Base-by-base conservation (phyloP, 2,113 vertebrate species). In the Campylomormyrus tamandua region DNA sequence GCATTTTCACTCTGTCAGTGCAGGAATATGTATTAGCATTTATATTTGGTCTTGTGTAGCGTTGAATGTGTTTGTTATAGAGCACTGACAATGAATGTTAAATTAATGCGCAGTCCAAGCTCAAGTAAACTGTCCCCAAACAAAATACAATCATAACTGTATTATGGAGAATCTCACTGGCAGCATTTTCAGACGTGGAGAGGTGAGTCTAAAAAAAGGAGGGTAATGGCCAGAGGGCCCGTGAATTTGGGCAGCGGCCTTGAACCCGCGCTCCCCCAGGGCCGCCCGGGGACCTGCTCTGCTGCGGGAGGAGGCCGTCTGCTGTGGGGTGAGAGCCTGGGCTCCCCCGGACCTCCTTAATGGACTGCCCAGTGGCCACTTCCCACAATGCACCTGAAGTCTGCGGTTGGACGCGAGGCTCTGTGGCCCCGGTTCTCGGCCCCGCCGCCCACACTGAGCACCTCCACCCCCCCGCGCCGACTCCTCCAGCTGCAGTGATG, bases 91-190 rank as follows among this genome's bases (percentile, higher is more conserved):
- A 19, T 42, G 35, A 80, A 50, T 49, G 45, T 86, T 83, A 31
- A 89, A 93, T 94, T 89, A 92, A 35, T 31, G 46, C 89, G 70
- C 91, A 84, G 89, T 90, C 87, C 87, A 42, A 77, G 5, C 74
- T 39, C 13, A 92, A 92, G 89, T 90, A 84, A 7, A 89, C 56
- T 8, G 4, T 77, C 27, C 11, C 31, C 70, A 77, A 89, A 77
- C 13, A 39, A 89, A 91, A 92, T 90, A 90, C 66, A 89, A 39
- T 92, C 92, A 90, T 93, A 91, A 90, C 91, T 45, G 39, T 42
- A 89, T 91, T 49, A 91, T 93, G 42, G 39, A 24, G 42, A 42
- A 24, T 13, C 42, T 84, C 21, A 24, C 45, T 11, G 46, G 83
- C 21, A 42, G 17, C 21, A 8, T 83, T 42, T 42, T 49, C 15